Evolutionary conservation across 2,113 vertebrate species (phyloP), one percentile per base, ranked within the genome.

Genomic region (Callithrix jacchus): DNA sequence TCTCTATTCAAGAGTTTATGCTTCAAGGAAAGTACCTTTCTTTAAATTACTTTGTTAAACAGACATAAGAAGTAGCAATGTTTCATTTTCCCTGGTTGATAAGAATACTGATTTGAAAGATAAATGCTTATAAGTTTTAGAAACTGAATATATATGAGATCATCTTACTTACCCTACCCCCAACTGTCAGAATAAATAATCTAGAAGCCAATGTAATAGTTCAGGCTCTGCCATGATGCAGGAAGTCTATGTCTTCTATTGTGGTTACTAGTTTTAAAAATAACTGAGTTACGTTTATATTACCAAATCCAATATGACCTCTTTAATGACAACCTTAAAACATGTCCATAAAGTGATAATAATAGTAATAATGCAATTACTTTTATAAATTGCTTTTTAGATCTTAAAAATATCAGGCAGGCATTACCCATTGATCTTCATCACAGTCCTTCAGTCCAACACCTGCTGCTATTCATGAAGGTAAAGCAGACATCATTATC

Each of bases 41-140:
- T 91, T 40, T 89, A 71, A 82, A 40, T 87, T n/a, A 30, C 71
- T 91, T 73, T 80, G 40, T 70, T 93, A 96, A 93, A 82, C 32
- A 96, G 64, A 92, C 20, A 54, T 25, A 68, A 49, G 45, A 93
- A 89, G 3, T 56, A 85, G 42, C 40, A 45, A 47, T 18, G 35
- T 87, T 47, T 87, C n/a, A 73, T 58, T 92, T 70, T 7, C 18
- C 30, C 61, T 71, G 4, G 6, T n/a, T 96, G 73, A 91, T 45
- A 13, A 54, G 47, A 94, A 42, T 14, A 0, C 27, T 80, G 30
- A 14, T 88, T 90, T 73, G 23, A 66, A 96, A 96, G 23, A 74
- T 35, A 9, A n/a, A 37, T 45, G 20, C 56, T 85, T 58, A 70
- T 68, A 45, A 92, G 74, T 23, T 61, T 95, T 90, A 42, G 83